Base-by-base conservation (phyloP, 1,140 invertebrate species). In the Cherax destructor region DNA sequence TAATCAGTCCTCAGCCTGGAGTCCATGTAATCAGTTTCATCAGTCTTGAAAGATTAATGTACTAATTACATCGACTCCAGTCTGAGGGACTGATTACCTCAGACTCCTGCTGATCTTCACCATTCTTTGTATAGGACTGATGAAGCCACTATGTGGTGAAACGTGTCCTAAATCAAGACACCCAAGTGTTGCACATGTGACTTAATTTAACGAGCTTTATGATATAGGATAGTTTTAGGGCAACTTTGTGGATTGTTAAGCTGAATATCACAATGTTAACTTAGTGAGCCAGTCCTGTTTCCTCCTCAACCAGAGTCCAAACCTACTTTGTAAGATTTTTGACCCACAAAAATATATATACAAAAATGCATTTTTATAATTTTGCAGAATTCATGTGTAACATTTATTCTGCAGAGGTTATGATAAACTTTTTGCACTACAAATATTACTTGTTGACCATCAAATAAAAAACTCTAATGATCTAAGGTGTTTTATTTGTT, bases 151-250 rank as follows among this genome's bases (percentile, higher is more conserved):
- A 2, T 41, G 30, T 41, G 30, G 30, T 2, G 30, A 41, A 41
- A 41, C 30, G 30, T 41, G 0, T 41, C 30, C 30, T 41, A 0
- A 41, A 41, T 41, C 0, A 41, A 41, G 30, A 41, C 30, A 41
- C 30, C 30, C 30, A 2, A 41, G 30, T 41, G 30, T 2, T 41
- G 30, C 30, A 0, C 30, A 41, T 41, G 30, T 41, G 30, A 41
- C 30, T 41, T 41, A 41, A 41, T 41, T 41, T 41, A 41, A 41
- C 30, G 30, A 41, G 79, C 87, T 89, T 81, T 83, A 83, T 83
- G 87, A 76, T 89, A 76, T 89, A 89, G 87, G 80, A 76, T 88
- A 81, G 86, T 81, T 69, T 59, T 83, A 76, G 61, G 87, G 87
- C 69, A 65, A 80, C 52, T 89, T 72, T 89, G 69, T 74, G 69